Conservation (phyloP, 2,888 invertebrate genomes). For the Conomelus anceps region DNA sequence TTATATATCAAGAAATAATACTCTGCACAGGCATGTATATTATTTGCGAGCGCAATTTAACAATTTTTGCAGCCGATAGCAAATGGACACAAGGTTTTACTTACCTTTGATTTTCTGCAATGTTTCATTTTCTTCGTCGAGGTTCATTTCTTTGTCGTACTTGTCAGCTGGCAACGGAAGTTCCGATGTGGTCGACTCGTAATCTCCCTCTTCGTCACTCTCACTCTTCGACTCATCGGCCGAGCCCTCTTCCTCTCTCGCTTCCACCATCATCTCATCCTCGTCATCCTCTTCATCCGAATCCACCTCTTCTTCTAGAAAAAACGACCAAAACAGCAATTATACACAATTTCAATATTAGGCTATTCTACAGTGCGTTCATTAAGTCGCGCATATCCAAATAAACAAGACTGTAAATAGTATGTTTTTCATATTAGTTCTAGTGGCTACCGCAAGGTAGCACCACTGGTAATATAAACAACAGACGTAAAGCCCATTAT, state of each 20-base stretch:
- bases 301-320: constrained; percentile 24
- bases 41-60: no score
- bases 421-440: no score
- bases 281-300: constrained; percentile 32
- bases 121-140: constrained; percentile 71
- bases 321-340: not conserved
- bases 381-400: no score
- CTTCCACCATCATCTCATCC: constrained; percentile 47
- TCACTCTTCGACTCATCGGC: constrained; percentile 42
- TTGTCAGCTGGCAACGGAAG: constrained; percentile 58
- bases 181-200: constrained; percentile 52
- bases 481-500: no score
- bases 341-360: constrained; percentile 12
- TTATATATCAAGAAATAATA: no score
- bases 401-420: no score
- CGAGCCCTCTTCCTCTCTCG: constrained; percentile 43
- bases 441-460: no score
- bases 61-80: no score
- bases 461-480: no score
- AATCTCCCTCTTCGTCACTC: constrained; percentile 38
- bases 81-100: no score
- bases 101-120: constrained; percentile 61
- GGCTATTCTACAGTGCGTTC: no score
- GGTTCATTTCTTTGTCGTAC: constrained; percentile 63
- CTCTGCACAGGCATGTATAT: no score